Base-by-base conservation (phyloP, 2,797 vertebrate species). In the Okamejei kenojei region DNA sequence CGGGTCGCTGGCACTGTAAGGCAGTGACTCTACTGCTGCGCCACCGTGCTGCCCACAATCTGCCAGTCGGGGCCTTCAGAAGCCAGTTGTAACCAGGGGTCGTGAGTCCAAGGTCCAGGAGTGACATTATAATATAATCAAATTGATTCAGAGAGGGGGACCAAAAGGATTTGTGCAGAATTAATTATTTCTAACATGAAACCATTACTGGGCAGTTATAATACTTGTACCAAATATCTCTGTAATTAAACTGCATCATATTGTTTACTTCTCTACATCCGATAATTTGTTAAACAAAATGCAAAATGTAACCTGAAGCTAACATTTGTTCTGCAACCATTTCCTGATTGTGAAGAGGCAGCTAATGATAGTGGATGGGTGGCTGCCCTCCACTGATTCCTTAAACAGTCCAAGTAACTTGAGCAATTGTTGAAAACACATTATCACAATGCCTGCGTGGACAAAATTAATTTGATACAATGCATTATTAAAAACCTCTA, bases 401-500 rank as follows among this genome's bases (percentile, higher is more conserved):
- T 23, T 45, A 76, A 21, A 76, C 45, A 91, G 38, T 13, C 29
- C 35, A 74, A n/a, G 90, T 92, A 92, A 92, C 38, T 76, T 45
- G 90, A 92, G 90, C 13, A 92, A 54, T 71, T 45, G 76, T 74
- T 92, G 90, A 54, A 92, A 58, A 38, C 90, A 76, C 54, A 76
- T 76, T 92, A 74, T 76, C 35, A 74, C 35, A 74, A 92, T n/a
- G 38, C 38, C 38, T 58, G 61, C 32, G 35, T 35, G 84, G 6
- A 68, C 7, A 35, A 88, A 88, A 63, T 63, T 86, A 61, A n/a
- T 84, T 84, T 29, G 26, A n/a, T n/a, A 11, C 58, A 68, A 32
- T 88, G 63, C 65, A 88, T 88, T 65, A 68, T 68, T 68, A 68
- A 88, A 68, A 7, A 68, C n/a, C 29, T 88, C 19, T 68, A 35